These are phyloP conservation scores for Bombus haemorrhoidalis DNA, from an alignment of 1,140 invertebrate species.

Conservation along the genomic window DNA sequence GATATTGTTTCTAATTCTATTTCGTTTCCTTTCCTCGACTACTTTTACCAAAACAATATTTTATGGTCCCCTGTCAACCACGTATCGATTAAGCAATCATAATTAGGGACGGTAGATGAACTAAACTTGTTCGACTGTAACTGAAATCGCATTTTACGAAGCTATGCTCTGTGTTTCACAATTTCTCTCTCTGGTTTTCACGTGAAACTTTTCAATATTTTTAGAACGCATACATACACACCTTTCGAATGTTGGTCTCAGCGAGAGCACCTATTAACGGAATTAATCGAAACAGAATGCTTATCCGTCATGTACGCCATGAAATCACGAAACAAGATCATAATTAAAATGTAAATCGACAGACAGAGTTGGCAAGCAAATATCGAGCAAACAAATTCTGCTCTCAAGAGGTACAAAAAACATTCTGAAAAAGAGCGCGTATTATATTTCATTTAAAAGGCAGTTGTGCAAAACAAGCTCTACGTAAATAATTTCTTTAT, in stretches of 20 bases:
- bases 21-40: not conserved
- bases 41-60: not conserved
- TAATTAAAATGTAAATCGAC: not conserved
- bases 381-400: not conserved
- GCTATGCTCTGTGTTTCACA: not conserved
- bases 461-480: not conserved
- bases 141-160: not conserved
- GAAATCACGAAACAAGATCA: not conserved
- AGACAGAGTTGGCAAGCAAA: not conserved
- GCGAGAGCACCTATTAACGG: not conserved
- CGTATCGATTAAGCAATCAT: slow-evolving; percentile 31
- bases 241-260: not conserved
- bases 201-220: not conserved
- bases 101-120: not conserved
- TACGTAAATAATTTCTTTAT: not conserved
- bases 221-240: not conserved
- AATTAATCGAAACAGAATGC: slow-evolving; percentile 12
- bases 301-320: not conserved
- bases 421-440: not conserved
- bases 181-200: slow-evolving; percentile 27
- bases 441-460: not conserved
- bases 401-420: not conserved
- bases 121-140: not conserved
- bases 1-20: not conserved
- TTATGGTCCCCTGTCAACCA: not conserved